These are phyloP conservation scores for Aldabrachelys gigantea DNA, from an alignment of 2,113 vertebrate genomes.

Conservation along the genomic window DNA sequence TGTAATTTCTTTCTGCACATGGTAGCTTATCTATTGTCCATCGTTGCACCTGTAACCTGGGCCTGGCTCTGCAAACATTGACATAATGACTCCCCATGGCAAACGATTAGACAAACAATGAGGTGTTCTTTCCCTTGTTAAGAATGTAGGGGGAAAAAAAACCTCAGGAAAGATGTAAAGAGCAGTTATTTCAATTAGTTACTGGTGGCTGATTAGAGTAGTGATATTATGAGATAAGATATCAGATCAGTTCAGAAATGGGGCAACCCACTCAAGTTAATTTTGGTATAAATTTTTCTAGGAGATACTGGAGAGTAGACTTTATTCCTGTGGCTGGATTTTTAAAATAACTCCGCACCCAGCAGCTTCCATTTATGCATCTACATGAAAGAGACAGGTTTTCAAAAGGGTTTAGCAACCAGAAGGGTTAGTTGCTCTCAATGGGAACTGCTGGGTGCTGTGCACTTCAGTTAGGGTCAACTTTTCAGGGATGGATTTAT, in stretches of 20 bases:
- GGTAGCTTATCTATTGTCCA: neutral
- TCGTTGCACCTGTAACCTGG: neutral
- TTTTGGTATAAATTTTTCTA: neutral
- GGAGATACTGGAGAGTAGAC: conserved; percentile 3
- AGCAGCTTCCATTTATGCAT: neutral
- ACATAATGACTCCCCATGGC: neutral
- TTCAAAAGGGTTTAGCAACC: conserved; percentile 16
- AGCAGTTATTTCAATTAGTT: neutral
- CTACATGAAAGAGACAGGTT: conserved; percentile 7
- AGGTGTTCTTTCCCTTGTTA: neutral
- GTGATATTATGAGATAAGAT: conserved; percentile 13
- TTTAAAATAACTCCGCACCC: conserved; percentile 10
- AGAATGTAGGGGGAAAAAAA: neutral
- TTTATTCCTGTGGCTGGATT: conserved; percentile 8
- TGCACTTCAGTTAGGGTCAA: neutral
- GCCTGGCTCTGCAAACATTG: neutral
- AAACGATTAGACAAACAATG: conserved; percentile 2
- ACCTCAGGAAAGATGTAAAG: neutral
- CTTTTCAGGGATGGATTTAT: neutral
- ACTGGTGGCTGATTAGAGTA: neutral
- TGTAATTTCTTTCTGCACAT: neutral
- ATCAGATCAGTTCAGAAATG: neutral
- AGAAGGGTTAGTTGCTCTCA: neutral
- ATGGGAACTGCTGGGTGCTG: neutral
- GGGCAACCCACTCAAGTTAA: neutral